Conservation (phyloP, 2,888 invertebrate genomes). For the Liposcelis brunnea region DNA sequence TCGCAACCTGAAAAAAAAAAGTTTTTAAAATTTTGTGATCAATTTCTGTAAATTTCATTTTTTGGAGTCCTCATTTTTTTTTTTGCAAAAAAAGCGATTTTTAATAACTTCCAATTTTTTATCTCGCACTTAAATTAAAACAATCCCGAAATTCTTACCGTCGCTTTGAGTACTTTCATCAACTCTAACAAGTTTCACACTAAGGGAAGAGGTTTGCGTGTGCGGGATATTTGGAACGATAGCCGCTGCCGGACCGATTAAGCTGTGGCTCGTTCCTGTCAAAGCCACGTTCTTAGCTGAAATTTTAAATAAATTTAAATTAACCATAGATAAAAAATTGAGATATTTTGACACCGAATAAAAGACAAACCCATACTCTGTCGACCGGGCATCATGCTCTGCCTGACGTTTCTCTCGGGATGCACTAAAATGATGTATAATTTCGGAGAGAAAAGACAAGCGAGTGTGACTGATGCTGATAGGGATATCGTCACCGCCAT, state of each 20-base stretch:
- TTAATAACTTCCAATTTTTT: too few relatives aligned
- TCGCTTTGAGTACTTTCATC: slow-evolving; percentile 7
- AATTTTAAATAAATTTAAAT: neutral
- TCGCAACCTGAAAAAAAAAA: too few relatives aligned
- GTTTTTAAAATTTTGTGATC: too few relatives aligned
- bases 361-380: slow-evolving; percentile 29
- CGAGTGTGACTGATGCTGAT: slow-evolving; percentile 83
- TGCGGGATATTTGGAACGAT: slow-evolving; percentile 5
- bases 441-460: slow-evolving; percentile 89
- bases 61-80: too few relatives aligned
- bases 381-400: slow-evolving; percentile 65
- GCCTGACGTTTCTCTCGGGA: slow-evolving; percentile 77
- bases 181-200: slow-evolving; percentile 2
- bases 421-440: slow-evolving; percentile 76
- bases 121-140: too few relatives aligned
- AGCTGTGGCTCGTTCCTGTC: neutral
- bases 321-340: neutral
- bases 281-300: slow-evolving; percentile 3
- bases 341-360: neutral
- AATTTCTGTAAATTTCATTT: too few relatives aligned
- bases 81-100: too few relatives aligned
- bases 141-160: slow-evolving; percentile 6
- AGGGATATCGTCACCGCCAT: slow-evolving; percentile 92
- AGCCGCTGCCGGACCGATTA: slow-evolving; percentile 1
- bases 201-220: slow-evolving; percentile 1